Evolutionary conservation across 2,888 invertebrate species (phyloP).

Genomic region (Colletes collaris): DNA sequence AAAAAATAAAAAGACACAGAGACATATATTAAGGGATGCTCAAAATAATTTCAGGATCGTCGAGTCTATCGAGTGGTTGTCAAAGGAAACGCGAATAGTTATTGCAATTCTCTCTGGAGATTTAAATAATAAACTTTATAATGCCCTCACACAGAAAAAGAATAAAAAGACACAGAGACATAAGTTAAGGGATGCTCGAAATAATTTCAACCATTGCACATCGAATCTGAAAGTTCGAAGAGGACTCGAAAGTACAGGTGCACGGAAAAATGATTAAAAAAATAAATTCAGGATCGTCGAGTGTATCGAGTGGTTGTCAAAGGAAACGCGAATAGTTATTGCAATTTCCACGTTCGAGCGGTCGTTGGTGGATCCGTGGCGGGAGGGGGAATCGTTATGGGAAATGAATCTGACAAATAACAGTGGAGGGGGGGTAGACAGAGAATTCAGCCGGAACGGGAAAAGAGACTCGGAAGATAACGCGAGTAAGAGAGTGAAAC

Average conservation of each 20-base stretch:
- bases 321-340: constrained; percentile 72
- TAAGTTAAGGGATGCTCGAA: no score
- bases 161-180: no score
- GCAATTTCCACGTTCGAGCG: constrained; percentile 58
- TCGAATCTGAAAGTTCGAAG: no score
- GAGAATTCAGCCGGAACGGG: constrained; percentile 37
- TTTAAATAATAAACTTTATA: no score
- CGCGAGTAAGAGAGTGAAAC: constrained; percentile 38
- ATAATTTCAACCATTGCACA: no score
- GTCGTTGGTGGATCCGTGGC: constrained; percentile 43
- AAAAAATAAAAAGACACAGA: no score
- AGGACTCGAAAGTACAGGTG: no score
- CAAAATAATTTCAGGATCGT: not conserved
- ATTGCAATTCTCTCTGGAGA: constrained; percentile 56
- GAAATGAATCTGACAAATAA: constrained; percentile 51
- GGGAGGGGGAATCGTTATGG: constrained; percentile 40
- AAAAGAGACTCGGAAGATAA: constrained; percentile 33
- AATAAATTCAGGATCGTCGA: not conserved
- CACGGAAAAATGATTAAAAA: not conserved
- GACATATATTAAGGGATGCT: no score
- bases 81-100: constrained; percentile 71
- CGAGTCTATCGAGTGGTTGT: constrained; percentile 45
- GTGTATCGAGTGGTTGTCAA: constrained; percentile 46
- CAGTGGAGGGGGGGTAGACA: constrained; percentile 18
- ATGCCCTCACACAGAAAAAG: no score